Evolutionary conservation across 1,140 invertebrate genomes (phyloP), one percentile per base, ranked within the genome.

Genomic region (Drosophila lini): DNA sequence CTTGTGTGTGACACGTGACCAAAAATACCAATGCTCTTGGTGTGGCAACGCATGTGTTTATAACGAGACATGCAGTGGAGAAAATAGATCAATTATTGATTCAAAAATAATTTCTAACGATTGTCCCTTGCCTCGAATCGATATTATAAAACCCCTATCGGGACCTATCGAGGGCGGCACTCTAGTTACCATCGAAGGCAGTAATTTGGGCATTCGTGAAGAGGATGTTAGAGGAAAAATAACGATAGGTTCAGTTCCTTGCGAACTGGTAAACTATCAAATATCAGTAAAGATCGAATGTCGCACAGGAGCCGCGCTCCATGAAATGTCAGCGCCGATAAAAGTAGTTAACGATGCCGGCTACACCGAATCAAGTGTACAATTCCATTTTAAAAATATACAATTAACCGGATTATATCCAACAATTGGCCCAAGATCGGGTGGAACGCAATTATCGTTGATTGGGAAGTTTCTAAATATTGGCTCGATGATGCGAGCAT

Each of bases 141-240:
- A 98, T 92, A 97, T 98, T 95, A 98, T 99, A 76, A 97, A 96
- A 92, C 98, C 98, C 1, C 90, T 97, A 25, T 98, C 96, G 91
- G 98, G 98, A 13, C 99, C 98, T 10, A 95, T 98, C 52, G 97
- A 99, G 94, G 98, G 98, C 31, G 98, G 98, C 2, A 99, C 99
- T 22, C 92, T 98, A 36, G 95, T 99, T 1, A 99, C 98, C 8
- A 99, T 99, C 63, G 96, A 97, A 93, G 99, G 99, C 8, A 97
- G 97, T 86, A 99, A 99, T 94, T 94, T 99, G 28, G 98, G 98
- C 0, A 94, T 98, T 52, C 96, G 96, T 73, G 95, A 97, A 80
- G 96, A 96, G 84, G 98, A 99, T 93, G 97, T 99, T 0, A 94
- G 94, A 41, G 97, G 97, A 15, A 97, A 98, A 94, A 97, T 99